A percentile compares a stretch with the other conserved stretches of the same genome.
These are phyloP conservation scores for Sardina pilchardus DNA, from an alignment of 2,113 vertebrate species.

Conservation along the genomic window DNA sequence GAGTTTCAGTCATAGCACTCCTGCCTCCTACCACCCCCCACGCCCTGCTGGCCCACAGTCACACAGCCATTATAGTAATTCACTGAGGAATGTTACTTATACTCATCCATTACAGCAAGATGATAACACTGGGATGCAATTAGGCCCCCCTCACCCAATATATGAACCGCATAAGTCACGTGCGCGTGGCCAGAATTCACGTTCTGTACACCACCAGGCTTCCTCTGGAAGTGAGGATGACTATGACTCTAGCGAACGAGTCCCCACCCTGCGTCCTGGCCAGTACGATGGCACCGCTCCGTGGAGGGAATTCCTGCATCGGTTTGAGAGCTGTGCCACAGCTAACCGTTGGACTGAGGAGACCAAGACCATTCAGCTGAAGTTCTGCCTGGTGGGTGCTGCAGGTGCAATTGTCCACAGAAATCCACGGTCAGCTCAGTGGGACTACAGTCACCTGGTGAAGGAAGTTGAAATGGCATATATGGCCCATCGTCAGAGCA, in stretches of 20 bases:
- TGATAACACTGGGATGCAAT: too few relatives aligned
- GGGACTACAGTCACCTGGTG: constrained; percentile 28
- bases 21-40: too few relatives aligned
- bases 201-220: neutral
- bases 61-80: too few relatives aligned
- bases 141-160: too few relatives aligned
- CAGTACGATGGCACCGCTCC: constrained; percentile 28
- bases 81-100: too few relatives aligned
- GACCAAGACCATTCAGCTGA: constrained; percentile 22
- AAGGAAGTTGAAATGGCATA: constrained; percentile 16
- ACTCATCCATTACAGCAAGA: too few relatives aligned
- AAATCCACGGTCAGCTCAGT: constrained; percentile 33
- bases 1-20: too few relatives aligned
- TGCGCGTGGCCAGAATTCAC: neutral
- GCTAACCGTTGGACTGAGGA: constrained; percentile 33
- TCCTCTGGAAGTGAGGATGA: neutral
- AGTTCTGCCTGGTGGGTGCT: constrained; percentile 30
- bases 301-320: constrained; percentile 9
- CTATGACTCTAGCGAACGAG: neutral
- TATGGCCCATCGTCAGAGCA: constrained; percentile 32
- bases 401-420: constrained; percentile 23
- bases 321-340: constrained; percentile 31
- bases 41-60: too few relatives aligned
- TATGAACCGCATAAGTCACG: too few relatives aligned
- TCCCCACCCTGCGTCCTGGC: constrained; percentile 20